Percentiles rank a stretch among this genome's conserved stretches.
phyloP scores from a whole-genome alignment of 2,888 invertebrate genomes.

The Mylabris sibirica region DNA sequence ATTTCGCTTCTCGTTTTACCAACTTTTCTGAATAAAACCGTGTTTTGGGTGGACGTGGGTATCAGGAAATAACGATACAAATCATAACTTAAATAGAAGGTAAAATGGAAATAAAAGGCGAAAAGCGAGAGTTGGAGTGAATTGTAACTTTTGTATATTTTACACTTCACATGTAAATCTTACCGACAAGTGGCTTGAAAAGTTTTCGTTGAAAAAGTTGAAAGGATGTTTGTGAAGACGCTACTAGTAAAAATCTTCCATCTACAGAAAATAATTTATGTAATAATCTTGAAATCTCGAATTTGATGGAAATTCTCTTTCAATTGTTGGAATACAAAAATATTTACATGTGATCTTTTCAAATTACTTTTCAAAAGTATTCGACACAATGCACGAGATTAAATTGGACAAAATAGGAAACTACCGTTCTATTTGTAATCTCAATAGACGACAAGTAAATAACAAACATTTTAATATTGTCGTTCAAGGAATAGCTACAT shows the following conservation, averaged over 20 bases:
- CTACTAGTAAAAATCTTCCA: background rate
- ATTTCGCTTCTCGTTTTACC: conserved; percentile 32
- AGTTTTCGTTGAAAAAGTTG: conserved; percentile 38
- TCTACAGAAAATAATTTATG: background rate
- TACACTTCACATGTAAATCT: conserved; percentile 45
- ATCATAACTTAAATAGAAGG: conserved; percentile 40
- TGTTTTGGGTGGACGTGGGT: conserved; percentile 24
- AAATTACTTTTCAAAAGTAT: background rate
- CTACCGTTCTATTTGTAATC: background rate
- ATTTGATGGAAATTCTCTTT: background rate
- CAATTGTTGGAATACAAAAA: background rate
- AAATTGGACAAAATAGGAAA: conserved; percentile 1
- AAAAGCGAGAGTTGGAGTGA: conserved; percentile 21
- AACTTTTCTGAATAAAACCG: conserved; percentile 3
- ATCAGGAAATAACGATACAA: conserved; percentile 42
- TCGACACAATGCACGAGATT: background rate
- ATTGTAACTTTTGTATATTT: conserved; percentile 40
- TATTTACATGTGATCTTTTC: conserved; percentile 3
- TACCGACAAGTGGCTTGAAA: conserved; percentile 34
- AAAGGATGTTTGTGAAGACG: background rate
- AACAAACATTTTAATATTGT: conserved; percentile 14
- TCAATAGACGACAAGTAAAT: conserved; percentile 12
- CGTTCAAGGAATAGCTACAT: background rate
- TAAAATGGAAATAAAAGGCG: conserved; percentile 20
- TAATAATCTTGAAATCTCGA: background rate